Evolutionary conservation across 2,113 vertebrate species (phyloP).

Genomic region (Columba livia): DNA sequence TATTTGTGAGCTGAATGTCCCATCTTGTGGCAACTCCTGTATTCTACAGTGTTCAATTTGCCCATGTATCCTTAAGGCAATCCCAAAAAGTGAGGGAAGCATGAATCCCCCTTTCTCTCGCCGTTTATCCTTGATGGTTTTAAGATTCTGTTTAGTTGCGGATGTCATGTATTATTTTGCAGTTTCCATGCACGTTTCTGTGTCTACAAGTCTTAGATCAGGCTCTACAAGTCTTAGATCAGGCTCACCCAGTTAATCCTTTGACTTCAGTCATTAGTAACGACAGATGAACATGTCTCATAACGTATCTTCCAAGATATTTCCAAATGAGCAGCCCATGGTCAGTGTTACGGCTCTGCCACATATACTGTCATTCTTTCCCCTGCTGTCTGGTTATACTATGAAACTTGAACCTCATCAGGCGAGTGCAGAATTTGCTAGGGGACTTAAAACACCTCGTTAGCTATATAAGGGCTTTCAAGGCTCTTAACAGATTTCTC

Average conservation of each 20-base stretch:
- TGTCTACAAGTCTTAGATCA: constrained; percentile 19
- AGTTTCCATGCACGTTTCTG: constrained; percentile 41
- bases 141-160: neutral
- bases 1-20: constrained; percentile 51
- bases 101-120: neutral
- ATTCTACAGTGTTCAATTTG: constrained; percentile 39
- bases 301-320: constrained; percentile 62
- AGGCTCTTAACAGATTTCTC: constrained; percentile 60
- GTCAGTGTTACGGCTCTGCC: constrained; percentile 13
- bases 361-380: constrained; percentile 65
- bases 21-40: constrained; percentile 57
- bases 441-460: constrained; percentile 68
- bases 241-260: constrained; percentile 58
- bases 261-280: constrained; percentile 65
- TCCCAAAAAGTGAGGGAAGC: neutral
- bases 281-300: constrained; percentile 38
- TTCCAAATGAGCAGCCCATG: constrained; percentile 44
- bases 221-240: constrained; percentile 16
- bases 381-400: constrained; percentile 64
- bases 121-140: neutral
- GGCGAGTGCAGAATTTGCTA: constrained; percentile 60
- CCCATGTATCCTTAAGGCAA: neutral
- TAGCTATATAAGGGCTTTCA: constrained; percentile 66
- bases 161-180: neutral
- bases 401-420: constrained; percentile 67